These are phyloP conservation scores for Melieria crassipennis DNA, from an alignment of 2,888 invertebrate species.

Conservation along the genomic window DNA sequence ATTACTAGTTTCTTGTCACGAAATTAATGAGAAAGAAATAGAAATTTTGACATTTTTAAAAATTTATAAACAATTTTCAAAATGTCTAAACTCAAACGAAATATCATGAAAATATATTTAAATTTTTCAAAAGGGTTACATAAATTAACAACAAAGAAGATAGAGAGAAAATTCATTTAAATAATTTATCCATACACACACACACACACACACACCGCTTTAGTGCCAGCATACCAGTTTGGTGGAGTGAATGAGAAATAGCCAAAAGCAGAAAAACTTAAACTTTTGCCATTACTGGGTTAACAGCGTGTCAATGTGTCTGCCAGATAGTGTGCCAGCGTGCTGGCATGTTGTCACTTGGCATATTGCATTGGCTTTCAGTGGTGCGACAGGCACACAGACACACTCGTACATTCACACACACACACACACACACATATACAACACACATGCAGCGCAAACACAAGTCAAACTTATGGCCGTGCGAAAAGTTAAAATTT, in stretches of 20 bases:
- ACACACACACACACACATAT: no score
- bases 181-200: constrained; percentile 7
- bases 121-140: not conserved
- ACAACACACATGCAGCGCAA: not conserved
- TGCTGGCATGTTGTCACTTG: not conserved
- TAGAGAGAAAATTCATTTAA: constrained; percentile 14
- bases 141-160: constrained; percentile 23
- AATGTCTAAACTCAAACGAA: not conserved
- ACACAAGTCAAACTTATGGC: no score
- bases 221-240: not conserved
- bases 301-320: constrained; percentile 29
- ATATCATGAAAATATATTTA: not conserved
- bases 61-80: not conserved
- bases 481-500: not conserved
- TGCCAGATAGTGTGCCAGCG: not conserved
- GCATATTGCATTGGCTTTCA: constrained; percentile 27
- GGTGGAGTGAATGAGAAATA: constrained; percentile 20
- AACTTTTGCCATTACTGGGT: constrained; percentile 32
- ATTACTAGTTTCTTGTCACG: no score
- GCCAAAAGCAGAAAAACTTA: constrained; percentile 30
- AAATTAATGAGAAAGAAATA: no score
- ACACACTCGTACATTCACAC: not conserved
- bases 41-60: no score
- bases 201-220: not conserved
- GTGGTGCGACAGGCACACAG: not conserved